Evolutionary conservation across 2,113 vertebrate species (phyloP), one percentile per base, ranked within the genome.

Genomic region (Albula glossodonta): DNA sequence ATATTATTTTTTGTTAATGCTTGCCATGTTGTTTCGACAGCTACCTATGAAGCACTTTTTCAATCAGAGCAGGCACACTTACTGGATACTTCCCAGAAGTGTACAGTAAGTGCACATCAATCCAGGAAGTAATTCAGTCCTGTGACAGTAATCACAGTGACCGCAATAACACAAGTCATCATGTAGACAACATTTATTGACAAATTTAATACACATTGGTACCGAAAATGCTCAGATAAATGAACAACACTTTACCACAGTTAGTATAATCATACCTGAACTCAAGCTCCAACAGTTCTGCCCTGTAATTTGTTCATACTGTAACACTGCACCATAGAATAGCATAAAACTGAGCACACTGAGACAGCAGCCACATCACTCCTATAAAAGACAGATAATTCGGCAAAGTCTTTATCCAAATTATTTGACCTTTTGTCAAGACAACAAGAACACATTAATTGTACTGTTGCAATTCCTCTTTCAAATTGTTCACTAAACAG

Each of bases 171-270:
- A 31, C 70, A 74, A 31, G 6, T 74, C 70, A 31, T 74, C 22
- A 74, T 74, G 31, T 74, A 10, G 22, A 74, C 4, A 74, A 25
- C 53, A 77, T 80, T 80, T 80, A 80, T 50, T 80, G 79, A 80
- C 79, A 80, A 80, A 80, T 15, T 22, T 49, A 80, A 22, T 9
- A 51, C 79, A 80, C 79, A 80, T 50, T 80, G 17, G 79, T 19
- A 49, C 50, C 50, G 3, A 80, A 80, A 51, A 50, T 51, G 49
- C 7, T 80, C 79, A 80, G 3, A 6, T 51, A 80, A 50, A 80
- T 50, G n/a, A 74, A 31, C 70, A 74, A 31, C 70, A 74, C 70
- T 66, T 66, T 25, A 13, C n/a, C 48, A 80, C 79, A 7, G 48
- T 19, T 80, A n/a, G 22, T 31, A 51, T 17, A 51, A 80, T 8